Percentiles rank a stretch among this genome's conserved stretches.
These are phyloP conservation scores for Palloptera scutellata DNA, from an alignment of 2,888 invertebrate species.

Conservation along the genomic window DNA sequence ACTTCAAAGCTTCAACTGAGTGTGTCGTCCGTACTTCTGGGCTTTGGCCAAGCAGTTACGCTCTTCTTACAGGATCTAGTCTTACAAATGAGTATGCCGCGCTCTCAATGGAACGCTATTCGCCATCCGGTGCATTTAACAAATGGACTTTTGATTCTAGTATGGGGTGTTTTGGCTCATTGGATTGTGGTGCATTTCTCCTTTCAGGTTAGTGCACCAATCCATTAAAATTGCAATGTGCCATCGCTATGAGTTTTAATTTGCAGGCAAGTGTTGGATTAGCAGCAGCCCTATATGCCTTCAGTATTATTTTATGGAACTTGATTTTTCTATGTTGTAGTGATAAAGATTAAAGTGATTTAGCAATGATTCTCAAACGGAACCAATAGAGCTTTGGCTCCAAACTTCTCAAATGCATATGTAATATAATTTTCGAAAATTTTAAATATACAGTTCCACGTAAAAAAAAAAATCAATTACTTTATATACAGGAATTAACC, in stretches of 20 bases:
- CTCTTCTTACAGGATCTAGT: slow-evolving; percentile 61
- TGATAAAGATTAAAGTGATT: slow-evolving; percentile 44
- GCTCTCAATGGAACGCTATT: slow-evolving; percentile 60
- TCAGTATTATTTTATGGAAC: slow-evolving; percentile 58
- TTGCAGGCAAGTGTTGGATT: slow-evolving; percentile 61
- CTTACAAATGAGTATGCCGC: slow-evolving; percentile 60
- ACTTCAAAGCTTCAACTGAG: slow-evolving; percentile 61
- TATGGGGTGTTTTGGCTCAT: slow-evolving; percentile 61
- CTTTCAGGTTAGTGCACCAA: slow-evolving; percentile 57
- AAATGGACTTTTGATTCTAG: slow-evolving; percentile 59
- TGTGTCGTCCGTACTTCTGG: slow-evolving; percentile 60
- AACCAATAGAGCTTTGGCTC: neutral
- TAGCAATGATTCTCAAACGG: neutral
- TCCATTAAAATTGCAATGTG: no score
- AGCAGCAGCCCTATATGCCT: slow-evolving; percentile 54
- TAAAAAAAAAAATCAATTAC: neutral
- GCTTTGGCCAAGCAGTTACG: slow-evolving; percentile 63
- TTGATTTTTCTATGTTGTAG: slow-evolving; percentile 56
- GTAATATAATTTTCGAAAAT: no score
- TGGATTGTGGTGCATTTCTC: slow-evolving; percentile 58
- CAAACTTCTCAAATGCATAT: neutral
- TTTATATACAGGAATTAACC: no score
- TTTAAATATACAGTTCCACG: no score
- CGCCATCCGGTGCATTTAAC: slow-evolving; percentile 59
- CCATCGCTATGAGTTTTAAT: slow-evolving; percentile 40